Evolutionary conservation across 2,113 vertebrate species (phyloP), one percentile per base, ranked within the genome.

Genomic region (Gila orcuttii): DNA sequence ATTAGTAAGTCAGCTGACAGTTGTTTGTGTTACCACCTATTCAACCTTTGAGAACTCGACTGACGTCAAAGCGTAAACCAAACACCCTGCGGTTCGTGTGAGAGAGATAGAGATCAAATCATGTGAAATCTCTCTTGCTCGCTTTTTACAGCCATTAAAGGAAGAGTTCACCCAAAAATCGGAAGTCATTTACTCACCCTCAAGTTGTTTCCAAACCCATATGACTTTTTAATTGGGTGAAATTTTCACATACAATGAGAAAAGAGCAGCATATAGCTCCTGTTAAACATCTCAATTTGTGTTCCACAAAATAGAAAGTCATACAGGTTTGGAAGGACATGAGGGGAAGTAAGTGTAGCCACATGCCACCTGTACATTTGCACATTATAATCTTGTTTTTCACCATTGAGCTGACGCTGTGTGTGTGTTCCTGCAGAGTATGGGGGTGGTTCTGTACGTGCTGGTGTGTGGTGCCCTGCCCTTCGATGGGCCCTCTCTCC

Each of bases 381-480:
- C 79, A 71, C 74, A 50, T 25, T 62, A 60, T 79, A 77, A 81
- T 31, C n/a, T 12, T 68, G 10, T 36, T 28, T 77, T 45, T 81
- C 31, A 64, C 60, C 55, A 79, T 82, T 86, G 31, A 83, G 68
- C 19, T 55, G 25, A 62, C 19, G 23, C 76, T 64, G 62, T 81
- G 45, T 64, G 33, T 62, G 39, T 77, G 19, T 90, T 85, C 47
- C 86, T 81, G 12, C 94, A 99, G 98, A 99, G 98, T 90, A 97
- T 99, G 97, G 98, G 98, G 21, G 98, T 99, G 62, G 98, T 99
- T 85, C 96, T 99, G 0, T 99, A 99, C 0, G 98, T 99, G 17
- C 93, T 99, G 90, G 98, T 99, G 89, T 99, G 98, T 83, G 98
- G 98, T 47, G 98, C 98, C 0, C 90, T 99, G 86, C 98, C 98